Evolutionary conservation across 2,888 invertebrate genomes (phyloP).

Genomic region (Pandemis corylana): DNA sequence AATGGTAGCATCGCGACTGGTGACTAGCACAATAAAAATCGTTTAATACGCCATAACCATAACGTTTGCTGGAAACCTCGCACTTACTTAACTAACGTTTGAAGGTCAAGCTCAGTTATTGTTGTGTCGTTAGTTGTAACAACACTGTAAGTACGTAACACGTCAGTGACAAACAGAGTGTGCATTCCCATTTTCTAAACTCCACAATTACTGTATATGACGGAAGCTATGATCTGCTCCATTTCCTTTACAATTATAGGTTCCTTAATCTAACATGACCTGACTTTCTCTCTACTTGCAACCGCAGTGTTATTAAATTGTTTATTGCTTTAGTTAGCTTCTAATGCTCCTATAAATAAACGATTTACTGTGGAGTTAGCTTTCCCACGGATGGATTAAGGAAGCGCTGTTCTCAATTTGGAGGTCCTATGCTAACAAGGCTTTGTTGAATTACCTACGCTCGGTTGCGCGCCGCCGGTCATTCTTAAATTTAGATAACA

Average conservation of each 20-base stretch:
- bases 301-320: slow-evolving; percentile 51
- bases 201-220: slow-evolving; percentile 47
- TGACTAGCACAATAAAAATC: background rate
- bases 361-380: slow-evolving; percentile 13
- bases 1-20: background rate
- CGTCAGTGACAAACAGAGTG: slow-evolving; percentile 35
- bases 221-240: slow-evolving; percentile 66
- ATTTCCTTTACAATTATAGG: slow-evolving; percentile 67
- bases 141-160: slow-evolving; percentile 28
- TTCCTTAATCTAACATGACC: slow-evolving; percentile 58
- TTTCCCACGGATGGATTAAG: slow-evolving; percentile 48
- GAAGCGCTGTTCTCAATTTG: slow-evolving; percentile 45
- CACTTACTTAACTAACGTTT: slow-evolving; percentile 54
- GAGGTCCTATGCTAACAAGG: slow-evolving; percentile 50
- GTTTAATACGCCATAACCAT: background rate
- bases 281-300: slow-evolving; percentile 64
- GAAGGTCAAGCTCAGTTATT: slow-evolving; percentile 73
- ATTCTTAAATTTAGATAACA: slow-evolving; percentile 48
- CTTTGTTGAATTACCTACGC: slow-evolving; percentile 45
- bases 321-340: slow-evolving; percentile 49
- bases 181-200: slow-evolving; percentile 38
- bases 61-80: slow-evolving; percentile 59
- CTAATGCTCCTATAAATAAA: slow-evolving; percentile 36
- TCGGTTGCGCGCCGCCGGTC: slow-evolving; percentile 43
- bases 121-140: slow-evolving; percentile 55